Percentiles rank a stretch among this genome's conserved stretches.
These are phyloP conservation scores for Malacoraja senta DNA, from an alignment of 2,797 vertebrate species.

Conservation along the genomic window DNA sequence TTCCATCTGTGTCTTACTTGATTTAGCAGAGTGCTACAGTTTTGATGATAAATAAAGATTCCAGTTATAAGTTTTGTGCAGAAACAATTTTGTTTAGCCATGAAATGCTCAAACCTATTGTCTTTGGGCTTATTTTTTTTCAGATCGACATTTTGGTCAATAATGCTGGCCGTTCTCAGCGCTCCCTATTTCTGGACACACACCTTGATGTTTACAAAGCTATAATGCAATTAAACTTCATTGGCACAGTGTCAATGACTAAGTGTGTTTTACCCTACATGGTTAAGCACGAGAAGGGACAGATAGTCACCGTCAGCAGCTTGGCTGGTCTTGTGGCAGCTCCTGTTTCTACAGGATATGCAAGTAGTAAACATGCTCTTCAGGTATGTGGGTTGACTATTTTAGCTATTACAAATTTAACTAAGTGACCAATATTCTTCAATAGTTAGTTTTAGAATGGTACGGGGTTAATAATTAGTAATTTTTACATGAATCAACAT, in stretches of 20 bases:
- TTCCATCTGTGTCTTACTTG: background rate
- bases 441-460: background rate
- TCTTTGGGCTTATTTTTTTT: background rate
- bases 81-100: background rate
- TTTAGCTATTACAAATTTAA: background rate
- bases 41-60: background rate
- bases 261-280: conserved; percentile 83
- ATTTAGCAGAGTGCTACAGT: background rate
- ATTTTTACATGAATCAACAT: too few species aligned
- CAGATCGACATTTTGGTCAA: conserved; percentile 89
- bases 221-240: conserved; percentile 83
- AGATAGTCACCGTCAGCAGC: conserved; percentile 79
- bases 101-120: background rate
- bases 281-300: conserved; percentile 67
- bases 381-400: conserved; percentile 60
- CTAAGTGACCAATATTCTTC: background rate
- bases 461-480: too few species aligned
- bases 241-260: conserved; percentile 83
- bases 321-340: conserved; percentile 65
- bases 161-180: conserved; percentile 79
- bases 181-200: conserved; percentile 73
- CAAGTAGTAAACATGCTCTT: conserved; percentile 85
- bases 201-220: conserved; percentile 70
- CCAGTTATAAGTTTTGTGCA: too few species aligned
- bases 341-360: conserved; percentile 73